phyloP scores from a whole-genome alignment of 2,888 invertebrate genomes.

The Nemotelus nigrinus region DNA sequence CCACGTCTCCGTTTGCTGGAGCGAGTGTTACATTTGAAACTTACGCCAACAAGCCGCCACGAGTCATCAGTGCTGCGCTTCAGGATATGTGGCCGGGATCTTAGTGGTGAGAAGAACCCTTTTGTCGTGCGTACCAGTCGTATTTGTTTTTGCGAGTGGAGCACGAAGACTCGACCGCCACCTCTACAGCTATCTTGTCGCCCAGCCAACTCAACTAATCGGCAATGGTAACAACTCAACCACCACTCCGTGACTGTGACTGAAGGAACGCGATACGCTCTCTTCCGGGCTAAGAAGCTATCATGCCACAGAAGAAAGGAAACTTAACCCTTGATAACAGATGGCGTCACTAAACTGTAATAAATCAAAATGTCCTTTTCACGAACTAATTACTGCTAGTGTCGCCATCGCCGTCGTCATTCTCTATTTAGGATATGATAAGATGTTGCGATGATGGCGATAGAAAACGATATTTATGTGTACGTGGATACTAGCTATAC shows the following conservation, averaged over 20 bases:
- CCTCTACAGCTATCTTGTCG: not conserved
- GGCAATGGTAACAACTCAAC: constrained; percentile 26
- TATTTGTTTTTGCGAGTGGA: constrained; percentile 30
- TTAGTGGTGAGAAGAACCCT: constrained; percentile 23
- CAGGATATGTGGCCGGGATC: constrained; percentile 23
- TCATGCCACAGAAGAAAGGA: constrained; percentile 12
- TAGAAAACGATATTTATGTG: not conserved
- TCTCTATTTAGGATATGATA: not conserved
- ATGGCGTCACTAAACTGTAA: constrained; percentile 52
- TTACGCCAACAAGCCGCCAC: constrained; percentile 17
- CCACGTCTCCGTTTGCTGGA: not conserved
- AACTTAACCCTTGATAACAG: constrained; percentile 51
- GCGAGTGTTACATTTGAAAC: constrained; percentile 8
- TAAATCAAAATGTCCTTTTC: constrained; percentile 52
- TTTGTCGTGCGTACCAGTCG: constrained; percentile 24
- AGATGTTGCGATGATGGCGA: constrained; percentile 2
- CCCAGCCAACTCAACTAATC: constrained; percentile 13
- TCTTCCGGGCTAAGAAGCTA: too few species aligned
- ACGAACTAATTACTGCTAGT: constrained; percentile 47
- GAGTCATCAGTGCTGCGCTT: constrained; percentile 17
- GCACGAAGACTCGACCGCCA: constrained; percentile 39
- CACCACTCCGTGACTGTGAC: too few species aligned
- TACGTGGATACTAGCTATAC: too few species aligned
- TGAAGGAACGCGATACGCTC: too few species aligned
- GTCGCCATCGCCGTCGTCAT: constrained; percentile 9